A percentile compares a stretch with the other conserved stretches of the same genome.
These are phyloP conservation scores for Rynchops niger DNA, from an alignment of 2,113 vertebrate genomes.

Conservation along the genomic window DNA sequence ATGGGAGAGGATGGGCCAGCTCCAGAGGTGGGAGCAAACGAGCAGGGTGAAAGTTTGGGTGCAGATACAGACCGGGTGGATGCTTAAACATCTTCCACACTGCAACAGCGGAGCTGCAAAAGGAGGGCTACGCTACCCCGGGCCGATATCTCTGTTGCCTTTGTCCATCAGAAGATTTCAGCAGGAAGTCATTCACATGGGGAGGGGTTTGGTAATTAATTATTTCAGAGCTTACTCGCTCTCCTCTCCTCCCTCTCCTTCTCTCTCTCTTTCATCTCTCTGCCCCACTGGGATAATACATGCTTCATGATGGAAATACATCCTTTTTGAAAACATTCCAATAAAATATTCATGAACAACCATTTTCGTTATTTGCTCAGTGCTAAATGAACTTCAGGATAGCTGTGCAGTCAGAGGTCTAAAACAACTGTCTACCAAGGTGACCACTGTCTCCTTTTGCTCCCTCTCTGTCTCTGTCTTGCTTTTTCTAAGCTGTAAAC, in stretches of 20 bases:
- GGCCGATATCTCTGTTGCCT: background rate
- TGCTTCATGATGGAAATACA: background rate
- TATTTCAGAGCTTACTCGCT: background rate
- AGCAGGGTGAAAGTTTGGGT: background rate
- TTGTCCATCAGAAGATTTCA: background rate
- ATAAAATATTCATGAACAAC: conserved; percentile 23
- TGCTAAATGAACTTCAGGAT: background rate
- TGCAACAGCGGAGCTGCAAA: background rate
- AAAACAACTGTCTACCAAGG: background rate
- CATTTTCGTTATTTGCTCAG: conserved; percentile 24
- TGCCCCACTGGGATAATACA: background rate
- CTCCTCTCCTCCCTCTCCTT: background rate
- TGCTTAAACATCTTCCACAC: background rate
- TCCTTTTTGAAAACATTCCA: background rate
- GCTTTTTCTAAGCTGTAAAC: background rate
- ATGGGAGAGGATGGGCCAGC: rapidly evolving
- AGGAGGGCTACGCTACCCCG: rapidly evolving
- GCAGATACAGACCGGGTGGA: background rate
- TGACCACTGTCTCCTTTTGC: background rate
- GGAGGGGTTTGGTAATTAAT: background rate
- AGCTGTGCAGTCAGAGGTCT: background rate
- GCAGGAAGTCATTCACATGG: background rate
- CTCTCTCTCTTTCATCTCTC: background rate
- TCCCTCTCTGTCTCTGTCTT: background rate
- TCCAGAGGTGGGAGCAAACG: background rate